Evolutionary conservation across 2,113 vertebrate genomes (phyloP).

Genomic region (Urocynchramus pylzowi): DNA sequence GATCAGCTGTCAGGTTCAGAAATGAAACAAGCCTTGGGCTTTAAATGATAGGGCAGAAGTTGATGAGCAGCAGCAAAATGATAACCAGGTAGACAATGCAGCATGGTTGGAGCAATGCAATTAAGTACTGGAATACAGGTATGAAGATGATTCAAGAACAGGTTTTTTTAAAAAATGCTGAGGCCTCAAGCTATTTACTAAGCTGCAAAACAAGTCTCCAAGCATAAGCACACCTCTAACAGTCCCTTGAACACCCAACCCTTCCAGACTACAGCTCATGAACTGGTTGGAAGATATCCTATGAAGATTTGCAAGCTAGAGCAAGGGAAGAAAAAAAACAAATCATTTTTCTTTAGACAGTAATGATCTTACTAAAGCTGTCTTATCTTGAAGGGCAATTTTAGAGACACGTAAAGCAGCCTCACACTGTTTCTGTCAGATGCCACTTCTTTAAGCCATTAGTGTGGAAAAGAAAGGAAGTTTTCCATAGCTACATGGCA

Average conservation of each 20-base stretch:
- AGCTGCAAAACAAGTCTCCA: constrained; percentile 26
- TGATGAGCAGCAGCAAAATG: constrained; percentile 40
- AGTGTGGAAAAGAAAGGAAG: neutral
- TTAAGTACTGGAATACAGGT: constrained; percentile 34
- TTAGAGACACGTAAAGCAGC: neutral
- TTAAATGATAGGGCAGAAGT: constrained; percentile 5
- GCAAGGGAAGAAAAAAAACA: neutral
- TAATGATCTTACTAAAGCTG: neutral
- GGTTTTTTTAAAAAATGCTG: neutral
- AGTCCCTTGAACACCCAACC: neutral
- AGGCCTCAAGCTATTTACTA: constrained; percentile 47
- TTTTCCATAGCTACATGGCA: neutral
- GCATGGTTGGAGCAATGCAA: constrained; percentile 32
- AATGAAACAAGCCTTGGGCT: neutral
- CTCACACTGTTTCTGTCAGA: neutral
- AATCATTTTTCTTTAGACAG: neutral
- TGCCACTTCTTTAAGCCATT: neutral
- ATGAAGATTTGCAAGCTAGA: constrained; percentile 1
- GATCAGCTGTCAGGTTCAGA: constrained; percentile 51
- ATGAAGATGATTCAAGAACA: constrained; percentile 49
- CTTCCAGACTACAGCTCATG: neutral
- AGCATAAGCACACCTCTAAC: neutral
- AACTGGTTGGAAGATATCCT: neutral
- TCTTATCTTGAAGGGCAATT: neutral
- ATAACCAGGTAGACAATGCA: constrained; percentile 53